Percentiles rank a stretch among this genome's conserved stretches.
phyloP scores from a whole-genome alignment of 2,113 vertebrate species.

The Gopherus evgoodei region DNA sequence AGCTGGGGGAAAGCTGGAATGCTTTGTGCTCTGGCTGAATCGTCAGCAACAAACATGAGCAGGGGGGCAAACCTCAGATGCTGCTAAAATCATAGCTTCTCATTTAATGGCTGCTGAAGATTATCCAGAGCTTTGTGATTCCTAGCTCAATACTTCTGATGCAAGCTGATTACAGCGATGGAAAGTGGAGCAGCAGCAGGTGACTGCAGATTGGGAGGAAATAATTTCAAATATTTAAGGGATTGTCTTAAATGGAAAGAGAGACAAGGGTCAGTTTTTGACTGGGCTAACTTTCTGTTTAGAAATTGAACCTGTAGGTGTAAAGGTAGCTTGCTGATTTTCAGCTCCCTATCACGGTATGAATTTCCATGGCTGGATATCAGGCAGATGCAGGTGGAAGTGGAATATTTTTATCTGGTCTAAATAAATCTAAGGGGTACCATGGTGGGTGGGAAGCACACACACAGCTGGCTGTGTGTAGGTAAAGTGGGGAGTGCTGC shows the following conservation, averaged over 20 bases:
- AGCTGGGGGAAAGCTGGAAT: not conserved
- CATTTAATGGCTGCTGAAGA: not conserved
- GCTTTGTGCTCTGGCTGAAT: not conserved
- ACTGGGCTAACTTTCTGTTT: not conserved
- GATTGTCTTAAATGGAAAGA: not conserved
- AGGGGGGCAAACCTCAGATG: slow-evolving; percentile 23
- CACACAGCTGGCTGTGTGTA: not conserved
- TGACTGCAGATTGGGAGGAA: slow-evolving; percentile 9
- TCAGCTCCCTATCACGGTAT: not conserved
- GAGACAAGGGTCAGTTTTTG: not conserved
- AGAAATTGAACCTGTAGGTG: not conserved
- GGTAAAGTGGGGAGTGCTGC: not conserved
- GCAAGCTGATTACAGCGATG: not conserved
- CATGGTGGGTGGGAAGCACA: rapidly evolving
- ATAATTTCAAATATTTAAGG: slow-evolving; percentile 49
- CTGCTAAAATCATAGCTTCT: slow-evolving; percentile 23
- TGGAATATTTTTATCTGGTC: not conserved
- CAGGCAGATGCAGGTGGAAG: not conserved
- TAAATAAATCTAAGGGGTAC: not conserved
- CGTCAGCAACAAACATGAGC: not conserved
- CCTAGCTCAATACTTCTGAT: slow-evolving; percentile 17
- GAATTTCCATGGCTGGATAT: not conserved
- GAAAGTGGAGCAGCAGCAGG: slow-evolving; percentile 1
- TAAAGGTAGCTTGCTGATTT: not conserved
- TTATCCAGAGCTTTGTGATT: slow-evolving; percentile 8